Conservation (phyloP, 2,797 vertebrate species). For the Chiroxiphia lanceolata region DNA sequence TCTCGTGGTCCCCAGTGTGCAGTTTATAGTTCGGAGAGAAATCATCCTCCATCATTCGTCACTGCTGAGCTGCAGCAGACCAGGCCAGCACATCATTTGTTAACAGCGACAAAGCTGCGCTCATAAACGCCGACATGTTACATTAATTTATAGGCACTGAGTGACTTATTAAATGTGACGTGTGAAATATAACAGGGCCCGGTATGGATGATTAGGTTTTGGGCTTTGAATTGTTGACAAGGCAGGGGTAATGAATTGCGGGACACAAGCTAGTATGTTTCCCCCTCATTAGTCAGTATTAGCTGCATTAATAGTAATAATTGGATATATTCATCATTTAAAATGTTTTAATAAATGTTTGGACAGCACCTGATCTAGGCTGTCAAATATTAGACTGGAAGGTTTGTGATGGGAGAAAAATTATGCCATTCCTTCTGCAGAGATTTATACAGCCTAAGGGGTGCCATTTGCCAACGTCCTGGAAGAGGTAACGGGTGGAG, state of each 20-base stretch:
- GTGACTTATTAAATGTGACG: constrained; percentile 89
- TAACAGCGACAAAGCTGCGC: constrained; percentile 80
- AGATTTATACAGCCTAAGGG: constrained; percentile 75
- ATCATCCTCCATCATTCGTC: constrained; percentile 78
- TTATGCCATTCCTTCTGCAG: constrained; percentile 70
- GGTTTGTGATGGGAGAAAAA: constrained; percentile 79
- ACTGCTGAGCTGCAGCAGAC: constrained; percentile 75
- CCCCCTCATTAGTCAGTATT: constrained; percentile 87
- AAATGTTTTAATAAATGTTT: constrained; percentile 90
- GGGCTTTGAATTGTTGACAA: constrained; percentile 87
- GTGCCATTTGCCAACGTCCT: constrained; percentile 59
- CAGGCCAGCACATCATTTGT: constrained; percentile 83
- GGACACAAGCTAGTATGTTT: constrained; percentile 78
- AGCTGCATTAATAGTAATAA: constrained; percentile 89
- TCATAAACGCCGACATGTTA: constrained; percentile 85
- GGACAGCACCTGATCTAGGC: constrained; percentile 82
- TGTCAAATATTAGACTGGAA: constrained; percentile 80
- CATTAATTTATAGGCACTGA: constrained; percentile 87
- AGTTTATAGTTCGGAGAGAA: constrained; percentile 75
- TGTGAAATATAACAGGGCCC: constrained; percentile 84
- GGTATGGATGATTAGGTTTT: constrained; percentile 86
- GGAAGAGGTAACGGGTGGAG: constrained; percentile 27
- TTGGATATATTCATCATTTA: constrained; percentile 88
- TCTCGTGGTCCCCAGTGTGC: constrained; percentile 49
- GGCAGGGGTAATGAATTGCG: constrained; percentile 85